phyloP scores from a whole-genome alignment of 2,113 vertebrate species.

The Stegostoma tigrinum region DNA sequence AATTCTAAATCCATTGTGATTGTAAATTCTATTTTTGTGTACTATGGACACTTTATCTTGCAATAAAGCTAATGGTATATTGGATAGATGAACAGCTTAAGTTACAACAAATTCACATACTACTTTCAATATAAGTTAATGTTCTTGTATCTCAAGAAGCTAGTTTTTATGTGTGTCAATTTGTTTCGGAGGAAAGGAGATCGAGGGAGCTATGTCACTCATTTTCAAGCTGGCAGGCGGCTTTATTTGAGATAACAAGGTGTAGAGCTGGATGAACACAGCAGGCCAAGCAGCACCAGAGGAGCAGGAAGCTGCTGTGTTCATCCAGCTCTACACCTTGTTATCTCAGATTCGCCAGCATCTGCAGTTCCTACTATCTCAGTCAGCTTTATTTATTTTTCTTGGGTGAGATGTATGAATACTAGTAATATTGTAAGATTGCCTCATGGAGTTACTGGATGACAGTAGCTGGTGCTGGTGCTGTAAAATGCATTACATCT shows the following conservation, averaged over 20 bases:
- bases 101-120: neutral
- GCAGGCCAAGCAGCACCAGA: no score
- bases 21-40: neutral
- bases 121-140: neutral
- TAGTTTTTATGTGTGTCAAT: neutral
- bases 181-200: neutral
- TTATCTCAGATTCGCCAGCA: no score
- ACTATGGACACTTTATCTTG: neutral
- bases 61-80: neutral
- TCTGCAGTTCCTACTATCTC: no score
- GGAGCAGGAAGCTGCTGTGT: no score
- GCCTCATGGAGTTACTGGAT: neutral
- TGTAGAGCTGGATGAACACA: no score
- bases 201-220: neutral
- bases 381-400: neutral
- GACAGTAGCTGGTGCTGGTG: neutral
- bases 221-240: neutral
- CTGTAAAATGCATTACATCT: neutral
- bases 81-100: neutral
- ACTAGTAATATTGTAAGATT: neutral
- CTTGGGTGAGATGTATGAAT: neutral
- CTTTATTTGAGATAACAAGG: neutral
- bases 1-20: neutral
- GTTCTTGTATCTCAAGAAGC: neutral
- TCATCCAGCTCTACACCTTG: no score